Conservation (phyloP, 2,888 invertebrate genomes). For the Gonocerus acuteangulatus region DNA sequence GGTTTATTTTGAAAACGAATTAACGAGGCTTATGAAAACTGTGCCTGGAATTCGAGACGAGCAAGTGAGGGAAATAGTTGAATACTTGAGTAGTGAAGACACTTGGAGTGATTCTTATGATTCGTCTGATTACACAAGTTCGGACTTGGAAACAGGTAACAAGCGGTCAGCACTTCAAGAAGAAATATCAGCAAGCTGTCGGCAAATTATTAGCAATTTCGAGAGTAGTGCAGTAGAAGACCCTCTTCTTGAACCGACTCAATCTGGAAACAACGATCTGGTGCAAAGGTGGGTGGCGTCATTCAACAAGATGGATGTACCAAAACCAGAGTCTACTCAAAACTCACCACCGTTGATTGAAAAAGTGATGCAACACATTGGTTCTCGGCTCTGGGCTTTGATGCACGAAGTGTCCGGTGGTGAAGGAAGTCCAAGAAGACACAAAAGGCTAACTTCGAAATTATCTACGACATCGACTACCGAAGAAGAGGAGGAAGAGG, state of each 20-base stretch:
- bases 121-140: conserved; percentile 84
- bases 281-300: conserved; percentile 77
- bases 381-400: conserved; percentile 73
- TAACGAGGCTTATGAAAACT: conserved; percentile 85
- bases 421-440: conserved; percentile 44
- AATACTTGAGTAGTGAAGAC: conserved; percentile 84
- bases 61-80: conserved; percentile 84
- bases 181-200: conserved; percentile 80
- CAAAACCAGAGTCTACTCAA: conserved; percentile 45
- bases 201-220: conserved; percentile 80
- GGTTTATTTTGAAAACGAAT: conserved; percentile 80
- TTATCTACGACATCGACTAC: conserved; percentile 52
- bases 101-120: conserved; percentile 92
- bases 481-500: conserved; percentile 62
- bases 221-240: conserved; percentile 47
- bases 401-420: conserved; percentile 89
- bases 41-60: conserved; percentile 86
- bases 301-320: conserved; percentile 62
- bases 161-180: conserved; percentile 65
- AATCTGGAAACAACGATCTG: conserved; percentile 56
- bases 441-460: conserved; percentile 52
- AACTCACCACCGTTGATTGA: conserved; percentile 78
- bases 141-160: conserved; percentile 66
- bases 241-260: conserved; percentile 20
- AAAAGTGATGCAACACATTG: conserved; percentile 88